phyloP scores from a whole-genome alignment of 2,888 invertebrate genomes.

The Ctenicera cuprea region DNA sequence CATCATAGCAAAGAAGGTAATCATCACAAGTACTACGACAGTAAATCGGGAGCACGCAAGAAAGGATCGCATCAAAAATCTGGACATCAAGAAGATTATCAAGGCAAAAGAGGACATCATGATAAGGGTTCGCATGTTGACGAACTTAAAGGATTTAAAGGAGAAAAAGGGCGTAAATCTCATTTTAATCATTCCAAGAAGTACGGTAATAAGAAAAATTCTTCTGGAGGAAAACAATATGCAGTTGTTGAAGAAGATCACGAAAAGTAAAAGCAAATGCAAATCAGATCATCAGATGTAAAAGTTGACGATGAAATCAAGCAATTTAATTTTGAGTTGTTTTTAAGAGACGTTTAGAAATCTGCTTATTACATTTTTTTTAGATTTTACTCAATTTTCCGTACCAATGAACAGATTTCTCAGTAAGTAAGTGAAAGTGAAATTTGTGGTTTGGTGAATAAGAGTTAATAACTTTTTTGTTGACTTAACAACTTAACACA shows the following conservation, averaged over 20 bases:
- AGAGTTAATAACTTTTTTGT: conserved; percentile 18
- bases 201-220: conserved; percentile 78
- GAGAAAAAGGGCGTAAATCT: conserved; percentile 78
- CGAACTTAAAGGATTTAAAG: conserved; percentile 79
- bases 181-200: conserved; percentile 77
- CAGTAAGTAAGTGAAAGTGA: conserved; percentile 37
- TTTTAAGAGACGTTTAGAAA: conserved; percentile 11
- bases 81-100: conserved; percentile 77
- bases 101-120: conserved; percentile 79
- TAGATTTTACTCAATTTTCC: conserved; percentile 26
- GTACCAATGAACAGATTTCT: conserved; percentile 22
- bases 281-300: background rate
- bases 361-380: conserved; percentile 8
- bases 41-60: conserved; percentile 79
- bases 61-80: conserved; percentile 80
- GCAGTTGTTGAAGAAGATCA: conserved; percentile 60
- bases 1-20: conserved; percentile 82
- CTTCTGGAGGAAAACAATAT: conserved; percentile 75
- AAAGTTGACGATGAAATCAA: background rate
- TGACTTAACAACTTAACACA: background rate
- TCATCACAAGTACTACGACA: conserved; percentile 79
- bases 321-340: no score
- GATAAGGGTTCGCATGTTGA: conserved; percentile 81
- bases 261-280: background rate
- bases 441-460: conserved; percentile 37